These are phyloP conservation scores for Heterochromis multidens DNA, from an alignment of 2,113 vertebrate genomes.

Conservation along the genomic window DNA sequence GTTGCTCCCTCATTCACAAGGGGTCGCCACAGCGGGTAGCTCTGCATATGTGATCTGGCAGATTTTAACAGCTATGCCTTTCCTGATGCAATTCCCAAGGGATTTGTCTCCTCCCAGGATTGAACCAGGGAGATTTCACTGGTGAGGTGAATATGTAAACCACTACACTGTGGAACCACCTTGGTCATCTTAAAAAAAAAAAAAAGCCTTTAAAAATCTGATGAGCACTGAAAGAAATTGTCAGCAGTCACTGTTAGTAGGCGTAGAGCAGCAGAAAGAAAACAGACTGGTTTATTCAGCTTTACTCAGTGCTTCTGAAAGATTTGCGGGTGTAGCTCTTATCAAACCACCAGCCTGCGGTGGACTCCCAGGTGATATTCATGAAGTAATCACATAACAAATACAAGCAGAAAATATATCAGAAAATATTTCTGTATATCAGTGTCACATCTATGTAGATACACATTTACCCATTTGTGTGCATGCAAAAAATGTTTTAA, in stretches of 20 bases:
- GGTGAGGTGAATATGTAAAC: background rate
- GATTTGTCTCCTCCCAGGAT: background rate
- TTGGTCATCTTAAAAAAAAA: background rate
- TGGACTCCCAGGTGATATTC: background rate
- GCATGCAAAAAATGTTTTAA: background rate
- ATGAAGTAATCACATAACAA: background rate
- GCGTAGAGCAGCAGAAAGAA: background rate
- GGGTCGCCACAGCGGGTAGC: accelerated
- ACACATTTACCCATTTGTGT: background rate
- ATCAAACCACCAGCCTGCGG: background rate
- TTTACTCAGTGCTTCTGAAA: background rate
- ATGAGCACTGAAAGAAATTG: background rate
- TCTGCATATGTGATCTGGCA: background rate
- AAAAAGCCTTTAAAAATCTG: background rate
- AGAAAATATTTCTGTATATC: background rate
- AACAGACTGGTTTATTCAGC: background rate
- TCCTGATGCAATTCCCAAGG: background rate
- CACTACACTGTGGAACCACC: accelerated
- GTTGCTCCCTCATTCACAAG: background rate
- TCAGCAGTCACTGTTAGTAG: background rate
- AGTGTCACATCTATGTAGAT: background rate
- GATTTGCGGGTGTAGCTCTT: background rate
- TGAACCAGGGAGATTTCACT: background rate
- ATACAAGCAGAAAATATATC: background rate
- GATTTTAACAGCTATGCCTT: background rate